Evolutionary conservation across 2,113 vertebrate genomes (phyloP).

Genomic region (Leptosomus discolor): DNA sequence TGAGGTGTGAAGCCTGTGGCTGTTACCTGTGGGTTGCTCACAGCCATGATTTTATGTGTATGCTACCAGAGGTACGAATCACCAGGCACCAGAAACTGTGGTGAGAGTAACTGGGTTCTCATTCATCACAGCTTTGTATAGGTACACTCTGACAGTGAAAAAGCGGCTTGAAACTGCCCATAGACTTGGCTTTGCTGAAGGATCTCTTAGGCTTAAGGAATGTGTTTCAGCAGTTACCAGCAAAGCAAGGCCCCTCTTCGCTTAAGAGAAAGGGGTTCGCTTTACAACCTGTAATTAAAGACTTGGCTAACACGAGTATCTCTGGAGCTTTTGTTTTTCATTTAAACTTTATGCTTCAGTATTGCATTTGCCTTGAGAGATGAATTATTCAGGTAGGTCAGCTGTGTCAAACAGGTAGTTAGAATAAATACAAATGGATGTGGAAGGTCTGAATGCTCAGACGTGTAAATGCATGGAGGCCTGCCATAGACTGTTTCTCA

Average conservation of each 20-base stretch:
- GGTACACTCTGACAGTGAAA: background rate
- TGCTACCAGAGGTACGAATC: background rate
- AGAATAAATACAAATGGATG: background rate
- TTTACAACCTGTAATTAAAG: background rate
- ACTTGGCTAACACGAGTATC: background rate
- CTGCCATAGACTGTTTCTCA: background rate
- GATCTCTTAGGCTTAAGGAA: background rate
- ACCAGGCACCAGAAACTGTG: background rate
- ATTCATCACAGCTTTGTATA: background rate
- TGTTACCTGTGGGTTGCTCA: background rate
- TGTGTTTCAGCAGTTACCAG: background rate
- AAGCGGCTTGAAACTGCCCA: background rate
- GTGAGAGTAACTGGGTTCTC: background rate
- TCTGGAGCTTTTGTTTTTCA: background rate
- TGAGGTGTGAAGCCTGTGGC: background rate
- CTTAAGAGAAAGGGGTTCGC: background rate
- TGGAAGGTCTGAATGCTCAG: background rate
- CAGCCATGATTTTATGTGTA: background rate
- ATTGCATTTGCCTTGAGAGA: background rate
- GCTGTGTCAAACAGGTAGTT: background rate
- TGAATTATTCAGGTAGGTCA: background rate
- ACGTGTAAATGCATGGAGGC: background rate
- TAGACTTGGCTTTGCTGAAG: background rate
- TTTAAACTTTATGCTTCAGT: background rate
- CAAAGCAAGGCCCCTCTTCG: background rate